A percentile compares a stretch with the other conserved stretches of the same genome.
These are phyloP conservation scores for Procambarus virginalis DNA, from an alignment of 1,140 invertebrate species.

Conservation along the genomic window DNA sequence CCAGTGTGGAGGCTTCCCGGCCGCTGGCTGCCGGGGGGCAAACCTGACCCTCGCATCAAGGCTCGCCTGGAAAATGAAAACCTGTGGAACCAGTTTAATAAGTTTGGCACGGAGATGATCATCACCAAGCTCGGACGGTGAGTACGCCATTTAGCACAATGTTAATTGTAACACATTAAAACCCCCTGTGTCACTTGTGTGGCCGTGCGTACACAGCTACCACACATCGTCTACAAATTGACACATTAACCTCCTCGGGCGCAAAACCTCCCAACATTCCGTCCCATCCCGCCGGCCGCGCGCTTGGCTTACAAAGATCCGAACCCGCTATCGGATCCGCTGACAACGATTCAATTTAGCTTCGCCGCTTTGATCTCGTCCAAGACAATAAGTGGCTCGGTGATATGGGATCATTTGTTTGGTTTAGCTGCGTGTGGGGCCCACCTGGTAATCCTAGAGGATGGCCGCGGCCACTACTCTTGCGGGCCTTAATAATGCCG, in stretches of 20 bases:
- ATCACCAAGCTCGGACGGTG: conserved; percentile 76
- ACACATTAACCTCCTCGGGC: too few relatives aligned
- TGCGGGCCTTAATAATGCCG: too few relatives aligned
- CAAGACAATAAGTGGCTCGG: conserved; percentile 25
- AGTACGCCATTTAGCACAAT: conserved; percentile 16
- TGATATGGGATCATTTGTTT: conserved; percentile 27
- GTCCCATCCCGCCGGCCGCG: too few relatives aligned
- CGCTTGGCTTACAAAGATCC: too few relatives aligned
- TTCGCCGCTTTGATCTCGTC: conserved; percentile 12
- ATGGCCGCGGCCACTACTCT: too few relatives aligned
- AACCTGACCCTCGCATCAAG: conserved; percentile 71
- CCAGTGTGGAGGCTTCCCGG: conserved; percentile 59
- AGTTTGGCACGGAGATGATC: conserved; percentile 72
- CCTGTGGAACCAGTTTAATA: conserved; percentile 74
- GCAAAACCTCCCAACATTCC: too few relatives aligned
- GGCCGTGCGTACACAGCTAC: too few relatives aligned
- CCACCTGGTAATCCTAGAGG: too few relatives aligned
- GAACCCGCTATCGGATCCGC: background rate
- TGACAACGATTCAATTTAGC: conserved; percentile 43
- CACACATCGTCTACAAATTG: too few relatives aligned
- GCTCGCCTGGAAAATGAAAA: conserved; percentile 76
- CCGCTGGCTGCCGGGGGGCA: conserved; percentile 61
- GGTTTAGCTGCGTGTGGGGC: background rate
- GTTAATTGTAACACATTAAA: too few relatives aligned
- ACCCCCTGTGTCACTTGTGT: too few relatives aligned